Evolutionary conservation across 2,797 vertebrate genomes (phyloP).

Genomic region (Sandelia bainsii): DNA sequence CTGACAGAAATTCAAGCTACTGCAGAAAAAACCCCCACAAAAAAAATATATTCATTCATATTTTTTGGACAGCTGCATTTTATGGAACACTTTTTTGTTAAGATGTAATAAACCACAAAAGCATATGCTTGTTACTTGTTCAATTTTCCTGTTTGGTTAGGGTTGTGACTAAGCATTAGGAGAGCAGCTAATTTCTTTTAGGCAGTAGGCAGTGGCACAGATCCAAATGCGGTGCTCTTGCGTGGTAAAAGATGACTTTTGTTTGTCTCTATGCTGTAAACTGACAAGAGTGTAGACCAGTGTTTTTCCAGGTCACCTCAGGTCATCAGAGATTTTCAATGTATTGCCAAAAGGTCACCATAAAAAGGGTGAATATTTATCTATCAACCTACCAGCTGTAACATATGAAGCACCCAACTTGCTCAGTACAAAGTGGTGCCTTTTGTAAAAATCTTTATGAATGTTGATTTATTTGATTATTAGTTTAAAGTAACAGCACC

Average conservation of each 20-base stretch:
- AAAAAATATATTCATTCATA: not conserved
- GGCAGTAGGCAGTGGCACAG: slow-evolving; percentile 29
- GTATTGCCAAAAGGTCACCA: not conserved
- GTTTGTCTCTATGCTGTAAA: slow-evolving; percentile 47
- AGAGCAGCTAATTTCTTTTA: slow-evolving; percentile 21
- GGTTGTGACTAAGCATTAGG: slow-evolving; percentile 18
- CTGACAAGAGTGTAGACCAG: slow-evolving; percentile 30
- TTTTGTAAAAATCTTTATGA: not conserved
- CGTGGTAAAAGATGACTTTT: slow-evolving; percentile 51
- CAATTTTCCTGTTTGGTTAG: not conserved
- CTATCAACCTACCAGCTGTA: not conserved
- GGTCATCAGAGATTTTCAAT: slow-evolving; percentile 12
- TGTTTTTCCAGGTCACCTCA: slow-evolving; percentile 37
- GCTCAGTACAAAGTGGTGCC: not conserved
- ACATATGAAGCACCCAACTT: too few species aligned
- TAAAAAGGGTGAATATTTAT: not conserved
- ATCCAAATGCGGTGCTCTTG: slow-evolving; percentile 34
- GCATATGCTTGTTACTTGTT: not conserved
- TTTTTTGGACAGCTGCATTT: slow-evolving; percentile 7
- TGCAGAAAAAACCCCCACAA: slow-evolving; percentile 12
- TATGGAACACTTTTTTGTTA: slow-evolving; percentile 1
- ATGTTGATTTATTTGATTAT: too few species aligned
- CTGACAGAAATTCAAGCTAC: slow-evolving; percentile 28
- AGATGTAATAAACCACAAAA: slow-evolving; percentile 4
- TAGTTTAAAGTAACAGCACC: too few species aligned